Evolutionary conservation across 2,888 invertebrate genomes (phyloP), one percentile per base, ranked within the genome.

Genomic region (Malthinus flaveolus): DNA sequence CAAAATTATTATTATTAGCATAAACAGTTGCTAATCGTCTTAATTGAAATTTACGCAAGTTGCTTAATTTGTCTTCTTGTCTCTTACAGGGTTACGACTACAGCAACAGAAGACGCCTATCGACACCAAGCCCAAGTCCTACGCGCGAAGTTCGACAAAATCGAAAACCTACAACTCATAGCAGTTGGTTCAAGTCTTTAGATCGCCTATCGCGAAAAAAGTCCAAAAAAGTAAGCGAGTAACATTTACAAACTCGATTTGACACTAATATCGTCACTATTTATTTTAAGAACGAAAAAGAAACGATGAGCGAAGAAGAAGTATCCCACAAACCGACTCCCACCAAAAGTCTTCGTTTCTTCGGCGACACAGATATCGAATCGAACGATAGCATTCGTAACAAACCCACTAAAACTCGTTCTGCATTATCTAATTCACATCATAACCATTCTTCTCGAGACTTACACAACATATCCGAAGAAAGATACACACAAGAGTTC

Each of bases 311-410:
- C 48, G 86, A 86, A 73, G 84, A 85, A 60, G 85, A 85, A 55
- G 73, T 80, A 11, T 54, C 55, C 7, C 63, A 67, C 32, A 73
- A 81, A 55, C 62, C 73, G 10, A 81, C 81, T 70, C 84, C 84
- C 7, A 82, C 84, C 32, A 91, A 90, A 75, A 91, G 85, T 78
- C 83, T 91, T 8, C 85, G 92, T 48, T 92, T 91, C 82, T 92
- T 92, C 77, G 92, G 91, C 12, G 91, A 92, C 77, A 91, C 91
- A 7, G 91, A 92, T 73, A 82, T 84, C 59, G 91, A 92, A 69
- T 90, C 91, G 8, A 87, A 86, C 73, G 82, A 82, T 23, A 85
- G 85, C 62, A 71, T 81, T 15, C 68, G 73, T 37, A 68, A 71
- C 32, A 68, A 69, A 56, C 61, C 68, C 0, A 65, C 69, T 4